phyloP scores from a whole-genome alignment of 2,888 invertebrate species.

The Cyclophora albipunctata region DNA sequence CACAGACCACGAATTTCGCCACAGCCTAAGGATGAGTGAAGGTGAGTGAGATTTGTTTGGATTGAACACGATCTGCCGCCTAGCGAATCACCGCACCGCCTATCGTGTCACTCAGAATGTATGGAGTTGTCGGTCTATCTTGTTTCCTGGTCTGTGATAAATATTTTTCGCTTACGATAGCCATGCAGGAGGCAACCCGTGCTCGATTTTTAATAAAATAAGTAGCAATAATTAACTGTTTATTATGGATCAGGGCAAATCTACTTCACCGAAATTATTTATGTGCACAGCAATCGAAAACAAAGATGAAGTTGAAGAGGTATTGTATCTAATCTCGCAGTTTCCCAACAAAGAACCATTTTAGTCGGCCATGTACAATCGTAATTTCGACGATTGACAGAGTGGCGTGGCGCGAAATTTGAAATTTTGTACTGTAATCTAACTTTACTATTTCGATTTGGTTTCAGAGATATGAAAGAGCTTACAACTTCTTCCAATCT shows the following conservation, averaged over 20 bases:
- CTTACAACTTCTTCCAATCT: slow-evolving; percentile 84
- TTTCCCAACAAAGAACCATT: slow-evolving; percentile 69
- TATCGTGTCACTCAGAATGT: too few species aligned
- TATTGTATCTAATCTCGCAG: slow-evolving; percentile 74
- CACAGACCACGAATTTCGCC: too few species aligned
- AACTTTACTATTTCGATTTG: too few species aligned
- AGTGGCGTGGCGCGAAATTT: slow-evolving; percentile 69
- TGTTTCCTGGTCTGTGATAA: too few species aligned
- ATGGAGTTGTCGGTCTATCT: too few species aligned
- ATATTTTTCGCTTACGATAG: slow-evolving; percentile 76
- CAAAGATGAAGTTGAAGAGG: slow-evolving; percentile 94
- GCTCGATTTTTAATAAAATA: slow-evolving; percentile 75
- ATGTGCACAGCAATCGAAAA: slow-evolving; percentile 88
- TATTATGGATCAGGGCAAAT: slow-evolving; percentile 77
- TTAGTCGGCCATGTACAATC: slow-evolving; percentile 71
- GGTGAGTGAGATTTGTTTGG: too few species aligned
- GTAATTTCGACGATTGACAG: slow-evolving; percentile 58
- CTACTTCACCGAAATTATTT: slow-evolving; percentile 83
- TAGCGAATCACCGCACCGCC: too few species aligned
- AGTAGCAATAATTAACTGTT: slow-evolving; percentile 65
- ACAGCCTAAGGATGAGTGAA: too few species aligned
- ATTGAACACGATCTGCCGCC: too few species aligned
- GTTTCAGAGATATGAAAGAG: slow-evolving; percentile 92
- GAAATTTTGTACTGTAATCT: slow-evolving; percentile 30
- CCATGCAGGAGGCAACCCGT: slow-evolving; percentile 78